Evolutionary conservation across 2,797 vertebrate genomes (phyloP).

Genomic region (Gobionotothen gibberifrons): DNA sequence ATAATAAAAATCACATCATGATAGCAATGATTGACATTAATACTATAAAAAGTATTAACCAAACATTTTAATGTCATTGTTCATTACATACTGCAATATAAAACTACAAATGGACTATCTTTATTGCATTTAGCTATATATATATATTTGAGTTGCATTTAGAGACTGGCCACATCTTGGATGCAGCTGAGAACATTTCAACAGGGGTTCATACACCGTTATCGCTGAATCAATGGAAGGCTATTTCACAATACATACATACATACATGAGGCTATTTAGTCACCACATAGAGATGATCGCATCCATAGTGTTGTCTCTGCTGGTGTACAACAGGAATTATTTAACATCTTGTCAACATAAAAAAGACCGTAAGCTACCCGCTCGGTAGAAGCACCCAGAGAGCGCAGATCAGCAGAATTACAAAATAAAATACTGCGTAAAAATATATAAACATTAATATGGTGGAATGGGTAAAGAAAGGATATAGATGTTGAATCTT

Average conservation of each 20-base stretch:
- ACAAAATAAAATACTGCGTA: constrained; percentile 22
- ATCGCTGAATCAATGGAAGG: constrained; percentile 40
- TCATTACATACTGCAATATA: constrained; percentile 57
- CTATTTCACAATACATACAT: constrained; percentile 39
- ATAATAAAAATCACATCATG: constrained; percentile 25
- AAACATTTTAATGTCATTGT: constrained; percentile 38
- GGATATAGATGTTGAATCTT: constrained; percentile 45
- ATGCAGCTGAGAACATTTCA: constrained; percentile 49
- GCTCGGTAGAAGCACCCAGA: constrained; percentile 67
- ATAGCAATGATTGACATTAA: constrained; percentile 35
- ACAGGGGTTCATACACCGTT: constrained; percentile 40
- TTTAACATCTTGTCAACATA: constrained; percentile 33
- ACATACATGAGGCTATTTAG: constrained; percentile 50
- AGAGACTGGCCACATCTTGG: constrained; percentile 43
- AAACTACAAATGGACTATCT: constrained; percentile 70
- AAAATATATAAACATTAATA: constrained; percentile 27
- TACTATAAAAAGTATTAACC: constrained; percentile 39
- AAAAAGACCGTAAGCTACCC: constrained; percentile 40
- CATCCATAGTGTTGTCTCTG: constrained; percentile 66
- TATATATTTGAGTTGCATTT: constrained; percentile 36
- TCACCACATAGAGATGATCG: constrained; percentile 43
- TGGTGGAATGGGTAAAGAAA: constrained; percentile 48
- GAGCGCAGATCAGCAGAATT: constrained; percentile 64
- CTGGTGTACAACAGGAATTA: constrained; percentile 72
- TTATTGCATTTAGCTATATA: constrained; percentile 70